Evolutionary conservation across 1,140 invertebrate genomes (phyloP).

Genomic region (Olivierus martensii): DNA sequence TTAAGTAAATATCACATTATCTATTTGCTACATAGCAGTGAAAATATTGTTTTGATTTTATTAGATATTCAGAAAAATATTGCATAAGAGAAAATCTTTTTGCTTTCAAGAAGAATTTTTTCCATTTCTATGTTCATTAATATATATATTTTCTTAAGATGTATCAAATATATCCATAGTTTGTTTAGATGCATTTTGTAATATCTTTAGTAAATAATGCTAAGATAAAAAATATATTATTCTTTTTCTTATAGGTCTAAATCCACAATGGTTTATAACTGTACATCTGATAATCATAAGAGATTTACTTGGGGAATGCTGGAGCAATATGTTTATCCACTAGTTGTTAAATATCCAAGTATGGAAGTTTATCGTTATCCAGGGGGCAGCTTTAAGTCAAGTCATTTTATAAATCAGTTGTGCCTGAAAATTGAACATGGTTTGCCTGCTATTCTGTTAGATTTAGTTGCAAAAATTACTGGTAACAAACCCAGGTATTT

Average conservation of each 20-base stretch:
- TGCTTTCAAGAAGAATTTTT: too few species aligned
- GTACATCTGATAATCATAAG: conserved; percentile 72
- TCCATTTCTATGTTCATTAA: too few species aligned
- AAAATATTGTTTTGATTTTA: too few species aligned
- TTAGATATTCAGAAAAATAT: too few species aligned
- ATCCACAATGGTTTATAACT: conserved; percentile 68
- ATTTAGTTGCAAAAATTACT: conserved; percentile 47
- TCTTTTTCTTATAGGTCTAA: conserved; percentile 36
- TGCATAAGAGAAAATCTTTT: too few species aligned
- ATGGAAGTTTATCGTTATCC: conserved; percentile 23
- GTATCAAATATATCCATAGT: too few species aligned
- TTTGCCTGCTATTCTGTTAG: conserved; percentile 65
- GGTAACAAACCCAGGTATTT: conserved; percentile 71
- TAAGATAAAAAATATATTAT: too few species aligned
- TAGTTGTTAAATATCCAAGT: conserved; percentile 21
- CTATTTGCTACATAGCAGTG: too few species aligned
- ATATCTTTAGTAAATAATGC: too few species aligned
- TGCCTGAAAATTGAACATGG: conserved; percentile 71
- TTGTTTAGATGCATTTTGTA: too few species aligned
- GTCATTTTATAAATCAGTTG: conserved; percentile 52
- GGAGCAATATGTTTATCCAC: conserved; percentile 19
- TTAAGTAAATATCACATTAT: too few species aligned
- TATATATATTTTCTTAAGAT: too few species aligned
- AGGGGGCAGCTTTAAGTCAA: conserved; percentile 43
- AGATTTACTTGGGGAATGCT: conserved; percentile 63